Percentiles rank a stretch among this genome's conserved stretches.
Conservation (phyloP, 2,113 vertebrate genomes). For the Microcebus jonahi region DNA sequence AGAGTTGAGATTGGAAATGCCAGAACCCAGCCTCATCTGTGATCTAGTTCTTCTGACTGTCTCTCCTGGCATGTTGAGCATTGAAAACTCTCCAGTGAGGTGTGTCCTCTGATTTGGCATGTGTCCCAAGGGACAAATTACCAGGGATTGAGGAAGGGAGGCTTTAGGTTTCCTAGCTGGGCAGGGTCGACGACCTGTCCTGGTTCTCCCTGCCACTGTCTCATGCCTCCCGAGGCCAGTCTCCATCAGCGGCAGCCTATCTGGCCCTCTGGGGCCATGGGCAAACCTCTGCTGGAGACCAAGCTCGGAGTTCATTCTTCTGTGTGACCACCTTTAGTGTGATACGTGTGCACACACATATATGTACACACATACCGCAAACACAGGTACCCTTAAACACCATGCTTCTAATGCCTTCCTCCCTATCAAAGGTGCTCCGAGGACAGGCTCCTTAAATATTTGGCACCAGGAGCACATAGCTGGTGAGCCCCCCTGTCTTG, state of each 20-base stretch:
- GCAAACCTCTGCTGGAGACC: not conserved
- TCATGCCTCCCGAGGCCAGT: not conserved
- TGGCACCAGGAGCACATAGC: accelerated
- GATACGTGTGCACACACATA: not conserved
- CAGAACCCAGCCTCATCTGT: not conserved
- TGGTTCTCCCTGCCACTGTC: accelerated
- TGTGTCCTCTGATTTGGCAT: not conserved
- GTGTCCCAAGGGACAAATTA: not conserved
- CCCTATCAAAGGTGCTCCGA: not conserved
- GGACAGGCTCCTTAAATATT: accelerated
- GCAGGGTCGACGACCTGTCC: not conserved
- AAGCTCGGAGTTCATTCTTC: not conserved
- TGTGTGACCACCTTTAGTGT: not conserved
- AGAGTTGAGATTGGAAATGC: not conserved
- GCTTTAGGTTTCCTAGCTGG: not conserved
- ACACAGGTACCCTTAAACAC: no score
- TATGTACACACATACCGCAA: not conserved
- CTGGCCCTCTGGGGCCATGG: accelerated
- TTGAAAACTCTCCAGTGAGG: not conserved
- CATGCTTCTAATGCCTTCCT: not conserved
- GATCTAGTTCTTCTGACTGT: not conserved
- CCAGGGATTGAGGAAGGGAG: not conserved
- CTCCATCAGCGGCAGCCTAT: not conserved
- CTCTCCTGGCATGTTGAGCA: not conserved
- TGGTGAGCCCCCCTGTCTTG: accelerated